Conservation (phyloP, 2,797 vertebrate species). For the Ceryle rudis region DNA sequence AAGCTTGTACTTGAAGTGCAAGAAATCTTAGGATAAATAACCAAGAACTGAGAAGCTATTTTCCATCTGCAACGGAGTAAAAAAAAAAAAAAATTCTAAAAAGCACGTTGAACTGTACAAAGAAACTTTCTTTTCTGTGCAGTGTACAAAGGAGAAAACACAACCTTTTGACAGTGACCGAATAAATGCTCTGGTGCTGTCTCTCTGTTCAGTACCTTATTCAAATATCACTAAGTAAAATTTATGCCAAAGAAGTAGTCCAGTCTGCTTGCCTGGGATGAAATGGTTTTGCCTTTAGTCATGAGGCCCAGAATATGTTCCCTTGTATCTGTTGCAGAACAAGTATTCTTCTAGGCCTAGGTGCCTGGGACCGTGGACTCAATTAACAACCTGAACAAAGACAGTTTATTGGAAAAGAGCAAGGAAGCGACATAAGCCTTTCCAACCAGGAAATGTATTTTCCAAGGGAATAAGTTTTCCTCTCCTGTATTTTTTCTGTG, state of each 20-base stretch:
- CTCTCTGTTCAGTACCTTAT: neutral
- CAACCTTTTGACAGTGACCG: neutral
- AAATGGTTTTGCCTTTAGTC: neutral
- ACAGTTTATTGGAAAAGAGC: neutral
- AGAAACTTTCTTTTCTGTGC: neutral
- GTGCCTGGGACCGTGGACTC: neutral
- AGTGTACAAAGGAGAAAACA: neutral
- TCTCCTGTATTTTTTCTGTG: neutral
- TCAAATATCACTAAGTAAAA: neutral
- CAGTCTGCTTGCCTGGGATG: neutral
- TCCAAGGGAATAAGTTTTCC: neutral
- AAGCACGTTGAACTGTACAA: neutral
- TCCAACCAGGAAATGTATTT: constrained; percentile 17
- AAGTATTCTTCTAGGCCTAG: neutral
- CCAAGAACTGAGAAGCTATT: neutral
- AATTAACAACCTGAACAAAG: neutral
- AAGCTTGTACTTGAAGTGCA: neutral
- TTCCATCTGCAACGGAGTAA: neutral
- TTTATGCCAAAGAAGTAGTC: neutral
- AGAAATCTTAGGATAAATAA: neutral
- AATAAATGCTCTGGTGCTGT: neutral
- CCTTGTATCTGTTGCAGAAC: neutral
- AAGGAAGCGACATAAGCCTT: neutral
- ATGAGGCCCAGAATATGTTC: neutral
- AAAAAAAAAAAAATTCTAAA: neutral